phyloP scores from a whole-genome alignment of 1,140 invertebrate genomes.

The Pinna nobilis region DNA sequence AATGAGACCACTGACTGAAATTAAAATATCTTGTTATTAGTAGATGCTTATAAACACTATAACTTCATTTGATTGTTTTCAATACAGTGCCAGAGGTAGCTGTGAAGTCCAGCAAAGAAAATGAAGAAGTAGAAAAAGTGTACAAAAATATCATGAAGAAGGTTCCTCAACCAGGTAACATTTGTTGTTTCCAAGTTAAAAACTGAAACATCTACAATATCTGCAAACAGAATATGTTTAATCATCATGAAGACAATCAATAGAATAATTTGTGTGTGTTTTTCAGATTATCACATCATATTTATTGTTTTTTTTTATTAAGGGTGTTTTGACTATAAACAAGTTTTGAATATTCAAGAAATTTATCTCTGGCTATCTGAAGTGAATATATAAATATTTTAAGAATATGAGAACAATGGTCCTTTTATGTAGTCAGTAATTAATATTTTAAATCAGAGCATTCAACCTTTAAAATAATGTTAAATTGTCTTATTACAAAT shows the following conservation, averaged over 20 bases:
- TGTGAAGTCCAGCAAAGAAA: neutral
- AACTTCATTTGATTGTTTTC: neutral
- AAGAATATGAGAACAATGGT: neutral
- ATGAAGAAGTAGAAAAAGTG: constrained; percentile 10
- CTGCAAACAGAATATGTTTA: too few species aligned
- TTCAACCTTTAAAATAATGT: neutral
- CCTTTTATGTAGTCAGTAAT: neutral
- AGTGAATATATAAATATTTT: neutral
- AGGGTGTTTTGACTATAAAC: neutral
- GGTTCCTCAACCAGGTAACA: constrained; percentile 69
- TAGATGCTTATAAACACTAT: constrained; percentile 10
- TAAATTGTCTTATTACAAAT: neutral
- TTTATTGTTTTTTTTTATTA: neutral
- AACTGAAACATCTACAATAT: too few species aligned
- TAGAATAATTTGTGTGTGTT: too few species aligned
- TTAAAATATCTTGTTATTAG: too few species aligned
- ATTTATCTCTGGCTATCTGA: too few species aligned
- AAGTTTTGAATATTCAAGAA: too few species aligned
- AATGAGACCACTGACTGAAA: too few species aligned
- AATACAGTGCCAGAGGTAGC: neutral
- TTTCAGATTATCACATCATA: neutral
- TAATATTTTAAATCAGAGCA: neutral
- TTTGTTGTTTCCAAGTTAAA: too few species aligned
- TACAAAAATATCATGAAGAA: constrained; percentile 63
- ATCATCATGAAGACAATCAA: too few species aligned